Evolutionary conservation across 2,888 invertebrate species (phyloP).

Genomic region (Theretra japonica): DNA sequence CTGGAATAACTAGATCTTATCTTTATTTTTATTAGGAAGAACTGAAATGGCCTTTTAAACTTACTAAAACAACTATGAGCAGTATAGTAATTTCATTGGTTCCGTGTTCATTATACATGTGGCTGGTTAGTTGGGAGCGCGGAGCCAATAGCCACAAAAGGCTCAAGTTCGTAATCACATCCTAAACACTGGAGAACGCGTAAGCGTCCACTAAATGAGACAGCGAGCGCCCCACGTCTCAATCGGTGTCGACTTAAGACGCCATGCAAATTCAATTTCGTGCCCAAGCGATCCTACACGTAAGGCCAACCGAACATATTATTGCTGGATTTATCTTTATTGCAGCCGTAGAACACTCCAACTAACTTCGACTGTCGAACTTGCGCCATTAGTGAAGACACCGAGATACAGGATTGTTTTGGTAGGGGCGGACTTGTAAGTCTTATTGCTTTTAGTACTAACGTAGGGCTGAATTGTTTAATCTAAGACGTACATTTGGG

Average conservation of each 20-base stretch:
- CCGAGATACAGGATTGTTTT: conserved; percentile 84
- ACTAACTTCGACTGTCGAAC: conserved; percentile 84
- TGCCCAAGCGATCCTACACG: conserved; percentile 80
- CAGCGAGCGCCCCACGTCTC: conserved; percentile 68
- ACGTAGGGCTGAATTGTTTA: conserved; percentile 78
- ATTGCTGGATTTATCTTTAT: conserved; percentile 85
- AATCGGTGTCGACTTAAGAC: conserved; percentile 81
- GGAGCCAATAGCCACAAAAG: conserved; percentile 53
- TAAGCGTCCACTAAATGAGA: conserved; percentile 73
- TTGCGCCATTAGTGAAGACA: conserved; percentile 84
- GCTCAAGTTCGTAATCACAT: conserved; percentile 66
- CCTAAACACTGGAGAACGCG: conserved; percentile 68
- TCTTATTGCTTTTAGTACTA: conserved; percentile 83
- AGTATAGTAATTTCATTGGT: background rate
- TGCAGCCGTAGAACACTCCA: conserved; percentile 83
- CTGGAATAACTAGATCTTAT: too few species aligned
- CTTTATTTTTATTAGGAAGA: too few species aligned
- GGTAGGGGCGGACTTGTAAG: conserved; percentile 82
- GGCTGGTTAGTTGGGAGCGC: conserved; percentile 6
- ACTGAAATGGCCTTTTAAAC: too few species aligned
- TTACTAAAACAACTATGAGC: too few species aligned
- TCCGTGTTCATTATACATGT: background rate
- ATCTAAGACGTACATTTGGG: conserved; percentile 73
- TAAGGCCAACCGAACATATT: conserved; percentile 83
- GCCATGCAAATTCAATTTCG: conserved; percentile 85